These are phyloP conservation scores for Amia ocellicauda DNA, from an alignment of 2,113 vertebrate species.

Conservation along the genomic window DNA sequence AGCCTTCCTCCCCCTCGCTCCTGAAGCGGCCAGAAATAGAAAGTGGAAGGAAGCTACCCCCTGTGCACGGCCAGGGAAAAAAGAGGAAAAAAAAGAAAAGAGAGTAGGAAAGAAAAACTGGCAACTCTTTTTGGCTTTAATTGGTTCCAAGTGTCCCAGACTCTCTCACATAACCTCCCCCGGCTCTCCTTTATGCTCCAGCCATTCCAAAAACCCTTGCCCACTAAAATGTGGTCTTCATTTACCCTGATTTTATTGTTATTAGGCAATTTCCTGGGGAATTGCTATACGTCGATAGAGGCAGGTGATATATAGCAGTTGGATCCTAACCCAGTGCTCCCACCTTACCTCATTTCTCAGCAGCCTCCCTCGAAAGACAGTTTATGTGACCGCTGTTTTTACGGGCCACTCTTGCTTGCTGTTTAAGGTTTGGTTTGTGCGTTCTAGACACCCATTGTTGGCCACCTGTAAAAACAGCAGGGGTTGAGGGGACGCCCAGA, in stretches of 20 bases:
- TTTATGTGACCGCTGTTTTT: no score
- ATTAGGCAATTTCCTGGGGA: constrained; percentile 41
- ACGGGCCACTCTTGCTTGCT: no score
- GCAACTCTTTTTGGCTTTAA: constrained; percentile 33
- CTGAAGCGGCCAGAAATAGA: constrained; percentile 29
- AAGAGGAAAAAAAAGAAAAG: constrained; percentile 18
- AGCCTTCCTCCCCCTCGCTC: neutral
- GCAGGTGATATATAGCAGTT: constrained; percentile 34
- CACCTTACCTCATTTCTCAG: neutral
- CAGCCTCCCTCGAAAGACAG: neutral
- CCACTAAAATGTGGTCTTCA: constrained; percentile 27
- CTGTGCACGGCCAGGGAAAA: constrained; percentile 22
- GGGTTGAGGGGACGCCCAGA: no score
- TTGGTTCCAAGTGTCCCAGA: constrained; percentile 46
- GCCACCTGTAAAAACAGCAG: no score
- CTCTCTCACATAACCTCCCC: constrained; percentile 30
- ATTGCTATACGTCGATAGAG: constrained; percentile 26
- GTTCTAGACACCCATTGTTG: no score
- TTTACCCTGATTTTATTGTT: constrained; percentile 32
- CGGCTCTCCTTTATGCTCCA: constrained; percentile 19
- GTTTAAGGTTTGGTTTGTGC: no score
- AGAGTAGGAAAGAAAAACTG: constrained; percentile 20
- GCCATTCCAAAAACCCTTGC: constrained; percentile 11
- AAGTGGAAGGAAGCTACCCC: constrained; percentile 35
- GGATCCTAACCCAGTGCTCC: constrained; percentile 9